Conservation (phyloP, 2,113 vertebrate genomes). For the Panthera tigris region DNA sequence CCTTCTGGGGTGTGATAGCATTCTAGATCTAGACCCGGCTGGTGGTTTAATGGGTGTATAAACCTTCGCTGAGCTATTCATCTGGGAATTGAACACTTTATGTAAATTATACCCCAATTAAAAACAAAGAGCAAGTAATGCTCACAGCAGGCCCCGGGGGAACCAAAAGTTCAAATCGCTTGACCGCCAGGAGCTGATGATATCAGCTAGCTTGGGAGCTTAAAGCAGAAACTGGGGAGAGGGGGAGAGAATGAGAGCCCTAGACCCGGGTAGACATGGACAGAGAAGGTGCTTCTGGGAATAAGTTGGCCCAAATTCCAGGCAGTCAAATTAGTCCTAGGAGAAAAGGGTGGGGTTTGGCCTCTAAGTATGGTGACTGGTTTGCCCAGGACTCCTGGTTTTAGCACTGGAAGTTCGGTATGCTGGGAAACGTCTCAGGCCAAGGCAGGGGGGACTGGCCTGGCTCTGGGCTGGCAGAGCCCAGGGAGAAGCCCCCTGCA, state of each 20-base stretch:
- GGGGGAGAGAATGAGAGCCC: neutral
- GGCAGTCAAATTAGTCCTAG: neutral
- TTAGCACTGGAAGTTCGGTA: neutral
- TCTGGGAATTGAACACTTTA: neutral
- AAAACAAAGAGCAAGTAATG: neutral
- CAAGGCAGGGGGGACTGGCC: neutral
- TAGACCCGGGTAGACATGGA: neutral
- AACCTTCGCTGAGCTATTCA: neutral
- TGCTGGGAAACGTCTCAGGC: neutral
- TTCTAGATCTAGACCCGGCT: neutral
- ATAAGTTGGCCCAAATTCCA: neutral
- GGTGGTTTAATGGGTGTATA: neutral
- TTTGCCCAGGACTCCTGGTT: neutral
- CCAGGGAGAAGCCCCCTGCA: neutral
- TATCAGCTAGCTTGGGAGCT: neutral
- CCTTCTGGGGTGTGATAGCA: neutral
- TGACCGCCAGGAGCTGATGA: neutral
- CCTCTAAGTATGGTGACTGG: neutral
- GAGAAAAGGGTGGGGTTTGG: neutral
- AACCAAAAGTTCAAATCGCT: neutral
- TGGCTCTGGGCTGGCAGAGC: neutral
- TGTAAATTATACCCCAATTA: slow-evolving; percentile 37
- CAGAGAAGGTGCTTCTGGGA: neutral
- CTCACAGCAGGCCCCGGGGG: neutral
- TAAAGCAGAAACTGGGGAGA: neutral